Evolutionary conservation across 2,113 vertebrate genomes (phyloP).

Genomic region (Chaetodon trifascialis): DNA sequence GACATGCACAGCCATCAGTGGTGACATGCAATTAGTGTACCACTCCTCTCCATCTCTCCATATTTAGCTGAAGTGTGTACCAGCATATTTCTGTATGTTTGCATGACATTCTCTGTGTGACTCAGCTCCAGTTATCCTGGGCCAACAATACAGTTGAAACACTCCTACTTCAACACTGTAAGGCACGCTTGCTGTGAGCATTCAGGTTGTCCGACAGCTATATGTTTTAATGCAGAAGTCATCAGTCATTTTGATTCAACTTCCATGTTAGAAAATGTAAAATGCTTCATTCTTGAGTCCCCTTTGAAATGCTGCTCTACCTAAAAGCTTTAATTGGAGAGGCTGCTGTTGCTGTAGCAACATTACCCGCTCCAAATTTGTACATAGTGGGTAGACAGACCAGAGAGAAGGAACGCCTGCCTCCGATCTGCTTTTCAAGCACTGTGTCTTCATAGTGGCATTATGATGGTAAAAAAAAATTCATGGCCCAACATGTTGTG

Average conservation of each 20-base stretch:
- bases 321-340: slow-evolving; percentile 41
- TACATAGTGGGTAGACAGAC: slow-evolving; percentile 5
- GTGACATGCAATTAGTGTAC: slow-evolving; percentile 64
- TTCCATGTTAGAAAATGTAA: not conserved
- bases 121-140: not conserved
- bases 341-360: slow-evolving; percentile 64
- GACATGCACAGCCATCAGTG: slow-evolving; percentile 55
- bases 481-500: no score
- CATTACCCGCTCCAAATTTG: slow-evolving; percentile 35
- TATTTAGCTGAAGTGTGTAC: slow-evolving; percentile 56
- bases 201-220: not conserved
- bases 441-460: not conserved
- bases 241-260: not conserved
- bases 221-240: not conserved
- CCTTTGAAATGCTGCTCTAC: slow-evolving; percentile 21
- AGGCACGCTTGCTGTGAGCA: not conserved
- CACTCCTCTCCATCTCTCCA: slow-evolving; percentile 55
- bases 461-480: not conserved
- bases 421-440: not conserved
- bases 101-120: not conserved
- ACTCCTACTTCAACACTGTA: no score
- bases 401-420: not conserved
- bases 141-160: not conserved
- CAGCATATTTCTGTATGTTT: not conserved
- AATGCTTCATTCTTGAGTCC: not conserved